These are phyloP conservation scores for Rhopilema esculentum DNA, from an alignment of 30 jellyfish, hydroid and myxozoan genomes.

Conservation along the genomic window DNA sequence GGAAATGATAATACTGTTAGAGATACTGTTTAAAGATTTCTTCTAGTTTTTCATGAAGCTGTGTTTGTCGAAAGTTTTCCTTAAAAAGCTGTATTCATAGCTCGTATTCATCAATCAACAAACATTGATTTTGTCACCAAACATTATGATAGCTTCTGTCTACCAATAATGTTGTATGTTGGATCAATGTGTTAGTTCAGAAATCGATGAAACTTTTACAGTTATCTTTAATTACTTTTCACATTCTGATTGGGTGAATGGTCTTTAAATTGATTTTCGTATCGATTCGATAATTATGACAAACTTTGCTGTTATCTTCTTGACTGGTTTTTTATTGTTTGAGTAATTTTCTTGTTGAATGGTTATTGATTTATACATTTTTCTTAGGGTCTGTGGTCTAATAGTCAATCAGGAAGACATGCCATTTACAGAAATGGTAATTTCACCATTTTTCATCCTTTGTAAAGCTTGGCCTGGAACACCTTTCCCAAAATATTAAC, in stretches of 20 bases:
- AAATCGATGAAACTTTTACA: background rate
- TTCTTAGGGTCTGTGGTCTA: conserved; percentile 95
- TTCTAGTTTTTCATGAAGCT: background rate
- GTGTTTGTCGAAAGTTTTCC: background rate
- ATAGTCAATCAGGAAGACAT: conserved; percentile 99
- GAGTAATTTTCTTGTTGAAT: too few species aligned
- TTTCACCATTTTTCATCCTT: background rate
- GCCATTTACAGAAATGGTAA: conserved; percentile 98
- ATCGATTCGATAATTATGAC: background rate
- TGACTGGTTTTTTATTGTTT: too few species aligned
- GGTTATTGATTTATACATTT: conserved; percentile 14
- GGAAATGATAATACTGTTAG: background rate
- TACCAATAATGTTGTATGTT: too few species aligned
- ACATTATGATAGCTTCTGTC: too few species aligned
- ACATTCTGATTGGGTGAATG: background rate
- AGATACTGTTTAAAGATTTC: too few species aligned
- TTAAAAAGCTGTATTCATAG: background rate
- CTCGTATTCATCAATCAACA: too few species aligned
- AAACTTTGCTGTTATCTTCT: background rate
- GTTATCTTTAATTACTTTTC: background rate
- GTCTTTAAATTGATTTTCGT: background rate
- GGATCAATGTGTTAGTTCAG: too few species aligned
- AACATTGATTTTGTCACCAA: background rate
- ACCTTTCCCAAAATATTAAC: background rate
- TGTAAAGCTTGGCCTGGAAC: background rate